These are phyloP conservation scores for Pteronura brasiliensis DNA, from an alignment of 2,113 vertebrate species.

Conservation along the genomic window DNA sequence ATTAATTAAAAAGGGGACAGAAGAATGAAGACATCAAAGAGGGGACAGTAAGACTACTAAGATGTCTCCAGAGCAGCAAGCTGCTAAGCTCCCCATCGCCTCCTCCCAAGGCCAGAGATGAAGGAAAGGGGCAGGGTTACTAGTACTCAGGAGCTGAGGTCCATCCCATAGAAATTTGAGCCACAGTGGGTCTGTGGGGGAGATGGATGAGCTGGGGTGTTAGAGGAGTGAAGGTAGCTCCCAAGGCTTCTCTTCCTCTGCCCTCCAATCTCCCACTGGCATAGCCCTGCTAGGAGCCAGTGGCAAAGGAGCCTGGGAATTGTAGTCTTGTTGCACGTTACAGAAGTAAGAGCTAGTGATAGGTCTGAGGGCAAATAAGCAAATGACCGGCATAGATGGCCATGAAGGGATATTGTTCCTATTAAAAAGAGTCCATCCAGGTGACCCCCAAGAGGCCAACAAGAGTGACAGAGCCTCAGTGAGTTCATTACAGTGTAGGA, in stretches of 20 bases:
- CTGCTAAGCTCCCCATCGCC: accelerated
- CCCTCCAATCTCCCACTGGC: no score
- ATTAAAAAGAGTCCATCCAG: not conserved
- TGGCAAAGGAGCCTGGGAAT: not conserved
- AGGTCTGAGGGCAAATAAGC: not conserved
- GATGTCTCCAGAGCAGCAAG: not conserved
- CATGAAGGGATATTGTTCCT: not conserved
- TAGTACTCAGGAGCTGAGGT: not conserved
- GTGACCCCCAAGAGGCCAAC: not conserved
- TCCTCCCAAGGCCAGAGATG: not conserved
- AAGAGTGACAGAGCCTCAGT: not conserved
- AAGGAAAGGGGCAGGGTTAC: not conserved
- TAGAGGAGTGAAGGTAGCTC: not conserved
- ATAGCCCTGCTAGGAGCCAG: not conserved
- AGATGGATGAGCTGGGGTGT: not conserved
- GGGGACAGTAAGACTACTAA: not conserved
- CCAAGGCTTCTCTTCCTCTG: not conserved
- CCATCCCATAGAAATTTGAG: not conserved
- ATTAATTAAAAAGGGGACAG: not conserved
- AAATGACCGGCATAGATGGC: not conserved
- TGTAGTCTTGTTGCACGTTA: not conserved
- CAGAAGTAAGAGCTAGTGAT: not conserved
- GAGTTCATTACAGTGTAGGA: not conserved
- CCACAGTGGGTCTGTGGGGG: not conserved
- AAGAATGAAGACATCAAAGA: not conserved